phyloP scores from a whole-genome alignment of 1,140 invertebrate species.

The Halesus radiatus region DNA sequence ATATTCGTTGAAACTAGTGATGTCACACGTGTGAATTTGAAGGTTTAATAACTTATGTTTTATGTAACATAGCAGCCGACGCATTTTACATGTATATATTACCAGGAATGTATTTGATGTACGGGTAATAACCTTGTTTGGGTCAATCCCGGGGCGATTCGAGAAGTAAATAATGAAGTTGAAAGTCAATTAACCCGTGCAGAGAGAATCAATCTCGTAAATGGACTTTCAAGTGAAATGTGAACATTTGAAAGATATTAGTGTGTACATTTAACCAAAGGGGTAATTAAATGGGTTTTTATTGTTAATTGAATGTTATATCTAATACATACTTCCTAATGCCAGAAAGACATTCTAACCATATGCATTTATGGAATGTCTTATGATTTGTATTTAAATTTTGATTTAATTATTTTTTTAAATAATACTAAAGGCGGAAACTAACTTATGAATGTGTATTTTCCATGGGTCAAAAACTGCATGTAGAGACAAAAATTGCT shows the following conservation, averaged over 20 bases:
- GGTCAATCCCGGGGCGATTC: not conserved
- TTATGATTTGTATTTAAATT: not conserved
- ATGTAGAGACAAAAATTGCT: no score
- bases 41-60: no score
- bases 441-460: no score
- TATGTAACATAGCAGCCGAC: not conserved
- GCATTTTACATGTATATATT: not conserved
- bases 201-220: not conserved
- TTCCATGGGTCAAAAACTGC: no score
- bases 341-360: conserved; percentile 8
- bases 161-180: not conserved
- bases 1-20: no score
- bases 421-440: no score
- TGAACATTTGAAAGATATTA: not conserved
- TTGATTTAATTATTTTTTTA: no score
- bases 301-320: conserved; percentile 13
- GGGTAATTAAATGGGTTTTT: not conserved
- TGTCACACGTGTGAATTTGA: no score
- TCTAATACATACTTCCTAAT: not conserved
- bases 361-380: not conserved
- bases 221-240: conserved; percentile 6
- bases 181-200: conserved; percentile 19
- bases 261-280: conserved; percentile 11
- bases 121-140: not conserved
- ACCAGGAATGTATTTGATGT: conserved; percentile 31